Evolutionary conservation across 1,140 invertebrate genomes (phyloP).

Genomic region (Ooceraea biroi): DNA sequence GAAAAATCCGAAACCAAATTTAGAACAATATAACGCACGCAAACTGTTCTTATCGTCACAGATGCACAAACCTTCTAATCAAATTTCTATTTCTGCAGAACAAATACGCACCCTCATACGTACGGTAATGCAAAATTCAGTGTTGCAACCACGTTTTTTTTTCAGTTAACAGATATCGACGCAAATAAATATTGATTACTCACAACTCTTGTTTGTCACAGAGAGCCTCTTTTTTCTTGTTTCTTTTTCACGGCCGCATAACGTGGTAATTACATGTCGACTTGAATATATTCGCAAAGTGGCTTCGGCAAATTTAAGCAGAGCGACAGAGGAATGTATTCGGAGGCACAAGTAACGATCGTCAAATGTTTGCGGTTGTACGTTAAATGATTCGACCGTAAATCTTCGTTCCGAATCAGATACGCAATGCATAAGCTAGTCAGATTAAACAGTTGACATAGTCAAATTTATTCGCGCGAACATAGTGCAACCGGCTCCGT

Average conservation of each 20-base stretch:
- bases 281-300: background rate
- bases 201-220: slow-evolving; percentile 18
- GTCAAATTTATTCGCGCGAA: slow-evolving; percentile 38
- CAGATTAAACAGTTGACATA: slow-evolving; percentile 30
- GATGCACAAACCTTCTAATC: background rate
- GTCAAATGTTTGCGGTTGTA: slow-evolving; percentile 34
- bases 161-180: background rate
- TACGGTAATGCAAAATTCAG: background rate
- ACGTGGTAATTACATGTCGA: slow-evolving; percentile 32
- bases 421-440: slow-evolving; percentile 5
- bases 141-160: background rate
- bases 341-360: slow-evolving; percentile 10
- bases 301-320: slow-evolving; percentile 16
- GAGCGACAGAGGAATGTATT: slow-evolving; percentile 34
- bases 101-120: background rate
- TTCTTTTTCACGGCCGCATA: slow-evolving; percentile 22
- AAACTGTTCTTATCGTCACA: background rate
- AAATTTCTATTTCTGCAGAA: background rate
- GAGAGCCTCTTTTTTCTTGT: slow-evolving; percentile 17
- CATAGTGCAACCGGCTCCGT: background rate
- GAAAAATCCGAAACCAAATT: background rate
- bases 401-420: slow-evolving; percentile 31
- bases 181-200: slow-evolving; percentile 39
- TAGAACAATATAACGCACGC: background rate
- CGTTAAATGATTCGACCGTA: slow-evolving; percentile 38